A percentile compares a stretch with the other conserved stretches of the same genome.
Conservation (phyloP, 2,797 vertebrate genomes). For the Eospalax fontanierii region DNA sequence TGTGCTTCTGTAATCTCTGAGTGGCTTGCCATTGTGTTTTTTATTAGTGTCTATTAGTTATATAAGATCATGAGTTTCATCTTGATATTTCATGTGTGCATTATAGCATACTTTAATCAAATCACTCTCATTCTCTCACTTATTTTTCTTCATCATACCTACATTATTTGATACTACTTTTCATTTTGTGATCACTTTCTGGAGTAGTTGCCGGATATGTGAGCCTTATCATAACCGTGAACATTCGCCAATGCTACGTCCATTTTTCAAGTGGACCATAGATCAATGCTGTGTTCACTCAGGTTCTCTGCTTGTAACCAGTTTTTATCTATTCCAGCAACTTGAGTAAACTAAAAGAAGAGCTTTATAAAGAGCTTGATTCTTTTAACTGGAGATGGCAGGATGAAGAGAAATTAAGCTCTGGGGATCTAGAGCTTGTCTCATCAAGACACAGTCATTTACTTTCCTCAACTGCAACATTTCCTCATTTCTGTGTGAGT, state of each 20-base stretch:
- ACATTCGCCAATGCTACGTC: constrained; percentile 78
- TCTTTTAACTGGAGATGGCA: neutral
- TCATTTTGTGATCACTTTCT: constrained; percentile 33
- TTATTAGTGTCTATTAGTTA: neutral
- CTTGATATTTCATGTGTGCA: neutral
- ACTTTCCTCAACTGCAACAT: neutral
- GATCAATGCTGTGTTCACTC: constrained; percentile 56
- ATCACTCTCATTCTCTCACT: neutral
- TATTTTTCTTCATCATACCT: constrained; percentile 74
- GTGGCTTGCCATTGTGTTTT: neutral
- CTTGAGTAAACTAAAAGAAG: neutral
- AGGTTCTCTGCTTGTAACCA: neutral
- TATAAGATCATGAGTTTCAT: neutral
- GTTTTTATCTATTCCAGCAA: constrained; percentile 18
- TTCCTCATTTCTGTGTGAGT: neutral
- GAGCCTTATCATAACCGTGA: constrained; percentile 74
- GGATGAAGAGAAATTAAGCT: neutral
- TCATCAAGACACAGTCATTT: neutral
- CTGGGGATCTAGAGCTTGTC: neutral
- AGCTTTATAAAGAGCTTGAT: neutral
- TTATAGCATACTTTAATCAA: neutral
- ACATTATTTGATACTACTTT: constrained; percentile 68
- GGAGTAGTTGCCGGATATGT: constrained; percentile 71
- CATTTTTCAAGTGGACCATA: constrained; percentile 86
- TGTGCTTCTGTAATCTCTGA: neutral